phyloP scores from a whole-genome alignment of 2,113 vertebrate genomes.

The Austrofundulus limnaeus region DNA sequence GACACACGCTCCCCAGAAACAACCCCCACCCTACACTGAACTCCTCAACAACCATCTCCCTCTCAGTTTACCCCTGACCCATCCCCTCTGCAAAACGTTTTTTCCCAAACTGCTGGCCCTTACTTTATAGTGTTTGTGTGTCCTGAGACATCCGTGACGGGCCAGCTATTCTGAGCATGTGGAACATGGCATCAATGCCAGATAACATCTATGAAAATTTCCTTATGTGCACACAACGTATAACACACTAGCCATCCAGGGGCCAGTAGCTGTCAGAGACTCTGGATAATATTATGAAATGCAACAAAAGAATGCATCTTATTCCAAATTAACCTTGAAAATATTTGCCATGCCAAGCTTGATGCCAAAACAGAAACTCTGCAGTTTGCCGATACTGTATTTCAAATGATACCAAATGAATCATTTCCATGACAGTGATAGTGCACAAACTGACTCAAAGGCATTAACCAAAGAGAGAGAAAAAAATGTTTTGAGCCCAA shows the following conservation, averaged over 20 bases:
- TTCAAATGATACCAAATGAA: constrained; percentile 12
- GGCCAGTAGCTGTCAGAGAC: constrained; percentile 30
- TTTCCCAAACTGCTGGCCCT: constrained; percentile 48
- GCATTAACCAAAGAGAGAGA: neutral
- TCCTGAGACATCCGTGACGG: constrained; percentile 69
- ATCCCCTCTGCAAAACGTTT: constrained; percentile 42
- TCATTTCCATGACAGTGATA: neutral
- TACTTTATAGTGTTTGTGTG: constrained; percentile 76
- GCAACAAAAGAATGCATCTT: constrained; percentile 34
- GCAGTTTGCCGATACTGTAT: constrained; percentile 3
- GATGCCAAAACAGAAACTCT: neutral
- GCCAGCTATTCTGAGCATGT: constrained; percentile 72
- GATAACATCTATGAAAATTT: constrained; percentile 50
- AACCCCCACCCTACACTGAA: constrained; percentile 24
- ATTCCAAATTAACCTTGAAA: neutral
- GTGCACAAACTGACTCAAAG: constrained; percentile 10
- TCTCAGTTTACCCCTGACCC: constrained; percentile 7
- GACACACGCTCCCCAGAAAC: constrained; percentile 52
- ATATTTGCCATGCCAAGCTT: neutral
- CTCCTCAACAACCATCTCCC: constrained; percentile 33
- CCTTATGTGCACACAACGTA: constrained; percentile 36
- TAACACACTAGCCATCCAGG: constrained; percentile 24
- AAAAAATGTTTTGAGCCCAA: constrained; percentile 31
- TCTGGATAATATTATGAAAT: constrained; percentile 44
- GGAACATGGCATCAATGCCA: constrained; percentile 66